Percentiles rank a stretch among this genome's conserved stretches.
Conservation (phyloP, 2,113 vertebrate species). For the Hucho hucho region DNA sequence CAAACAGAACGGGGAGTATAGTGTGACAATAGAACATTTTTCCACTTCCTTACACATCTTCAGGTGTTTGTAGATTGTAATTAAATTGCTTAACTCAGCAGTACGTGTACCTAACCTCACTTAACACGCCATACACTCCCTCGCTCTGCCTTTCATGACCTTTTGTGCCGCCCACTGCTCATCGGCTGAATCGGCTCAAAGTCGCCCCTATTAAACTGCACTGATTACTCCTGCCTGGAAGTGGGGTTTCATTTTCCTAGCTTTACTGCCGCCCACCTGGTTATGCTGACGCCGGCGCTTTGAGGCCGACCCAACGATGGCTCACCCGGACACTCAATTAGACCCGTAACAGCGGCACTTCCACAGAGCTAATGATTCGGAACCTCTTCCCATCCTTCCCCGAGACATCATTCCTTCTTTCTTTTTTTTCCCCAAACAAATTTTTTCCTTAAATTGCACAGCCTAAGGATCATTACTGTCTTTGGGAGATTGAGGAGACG, state of each 20-base stretch:
- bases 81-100: not conserved
- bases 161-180: slow-evolving; percentile 12
- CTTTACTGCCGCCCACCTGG: slow-evolving; percentile 46
- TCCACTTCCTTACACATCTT: not conserved
- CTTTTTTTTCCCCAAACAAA: slow-evolving; percentile 13
- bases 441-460: slow-evolving; percentile 59
- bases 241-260: slow-evolving; percentile 34
- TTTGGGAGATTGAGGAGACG: slow-evolving; percentile 55
- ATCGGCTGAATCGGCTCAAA: slow-evolving; percentile 24
- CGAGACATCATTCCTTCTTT: not conserved
- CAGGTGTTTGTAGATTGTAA: not conserved
- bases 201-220: slow-evolving; percentile 41
- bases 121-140: not conserved
- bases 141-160: not conserved
- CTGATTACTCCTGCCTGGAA: slow-evolving; percentile 26
- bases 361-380: slow-evolving; percentile 61
- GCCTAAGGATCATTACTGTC: slow-evolving; percentile 63
- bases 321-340: slow-evolving; percentile 69
- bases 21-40: not conserved
- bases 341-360: slow-evolving; percentile 59
- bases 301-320: slow-evolving; percentile 44
- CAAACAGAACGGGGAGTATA: not conserved
- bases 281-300: slow-evolving; percentile 58
- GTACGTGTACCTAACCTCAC: not conserved
- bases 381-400: slow-evolving; percentile 4